Base-by-base conservation (phyloP, 23 tunicate genomes). In the Botrylloides violaceus region DNA sequence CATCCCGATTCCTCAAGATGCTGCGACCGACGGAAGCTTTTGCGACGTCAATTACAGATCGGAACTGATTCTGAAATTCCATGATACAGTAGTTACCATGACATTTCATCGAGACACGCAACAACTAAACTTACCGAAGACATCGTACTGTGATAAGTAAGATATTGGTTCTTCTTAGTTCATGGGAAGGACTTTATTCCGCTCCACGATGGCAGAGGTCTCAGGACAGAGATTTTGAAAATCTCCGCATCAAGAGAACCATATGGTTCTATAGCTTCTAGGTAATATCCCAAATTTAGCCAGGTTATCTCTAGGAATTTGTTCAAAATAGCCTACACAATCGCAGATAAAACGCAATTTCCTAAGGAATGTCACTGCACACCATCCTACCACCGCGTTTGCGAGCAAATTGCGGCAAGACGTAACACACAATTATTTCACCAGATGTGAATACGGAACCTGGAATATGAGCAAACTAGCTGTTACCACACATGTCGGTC, bases 391-490 rank as follows among this genome's bases (percentile, higher is more conserved):
- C n/a, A n/a, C n/a, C n/a, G n/a, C n/a, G n/a, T n/a, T n/a, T n/a
- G n/a, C n/a, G n/a, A n/a, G n/a, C n/a, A n/a, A n/a, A n/a, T n/a
- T n/a, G n/a, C n/a, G n/a, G n/a, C n/a, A n/a, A n/a, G n/a, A n/a
- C 19, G 15, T 19, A 15, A n/a, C n/a, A n/a, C n/a, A n/a, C 28
- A 43, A 43, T 53, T 12, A 32, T 50, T 78, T 61, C 35, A 82
- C 80, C 4, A n/a, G n/a, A n/a, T 82, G 88, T 47, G 88, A 82
- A 31, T 43, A 38, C 21, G 88, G 88, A 33, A 76, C 80, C 63
- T 82, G 88, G 88, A 64, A 78, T 23, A 29, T 82, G 39, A 56
- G 24, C 19, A 43, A 29, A 26, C 37, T 82, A 12, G 75, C 79
- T 29, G 64, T 39, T 9, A 23, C 61, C 43, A 35, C 36, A 22